These are phyloP conservation scores for Potamarius usumacintae DNA, from an alignment of 2,113 vertebrate genomes.

Conservation along the genomic window DNA sequence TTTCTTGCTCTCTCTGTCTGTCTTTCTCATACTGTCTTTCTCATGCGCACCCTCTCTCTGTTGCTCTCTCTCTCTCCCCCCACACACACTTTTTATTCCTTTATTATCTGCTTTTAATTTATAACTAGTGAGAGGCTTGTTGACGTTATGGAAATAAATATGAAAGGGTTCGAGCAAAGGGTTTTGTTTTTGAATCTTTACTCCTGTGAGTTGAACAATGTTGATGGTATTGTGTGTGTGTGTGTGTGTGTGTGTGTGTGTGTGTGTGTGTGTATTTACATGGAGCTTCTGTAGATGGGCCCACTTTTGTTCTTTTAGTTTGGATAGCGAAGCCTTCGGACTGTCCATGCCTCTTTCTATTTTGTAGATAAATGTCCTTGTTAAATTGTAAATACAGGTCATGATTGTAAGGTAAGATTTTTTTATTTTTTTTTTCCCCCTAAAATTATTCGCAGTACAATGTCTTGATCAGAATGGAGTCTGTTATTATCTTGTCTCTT, in stretches of 20 bases:
- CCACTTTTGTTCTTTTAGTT: no score
- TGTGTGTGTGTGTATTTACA: no score
- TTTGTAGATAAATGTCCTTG: conserved; percentile 45
- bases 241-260: no score
- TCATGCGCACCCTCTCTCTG: no score
- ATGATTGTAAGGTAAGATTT: not conserved
- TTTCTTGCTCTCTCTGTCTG: no score
- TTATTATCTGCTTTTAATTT: not conserved
- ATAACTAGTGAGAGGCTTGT: not conserved
- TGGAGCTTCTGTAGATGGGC: no score
- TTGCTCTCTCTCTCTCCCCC: no score
- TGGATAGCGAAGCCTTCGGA: not conserved
- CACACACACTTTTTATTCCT: not conserved
- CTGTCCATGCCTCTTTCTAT: conserved; percentile 26
- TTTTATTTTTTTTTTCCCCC: not conserved
- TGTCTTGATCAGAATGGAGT: not conserved
- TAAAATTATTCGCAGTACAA: not conserved
- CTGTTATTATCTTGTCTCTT: not conserved
- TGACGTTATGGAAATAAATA: not conserved
- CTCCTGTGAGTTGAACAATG: not conserved
- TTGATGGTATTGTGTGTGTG: conserved; percentile 47
- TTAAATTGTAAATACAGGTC: conserved; percentile 11
- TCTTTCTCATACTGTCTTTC: no score
- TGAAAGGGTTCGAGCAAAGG: not conserved
- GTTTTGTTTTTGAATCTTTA: not conserved